Evolutionary conservation across 2,113 vertebrate genomes (phyloP).

Genomic region (crab-eating macaque (Macaca fascicularis)): DNA sequence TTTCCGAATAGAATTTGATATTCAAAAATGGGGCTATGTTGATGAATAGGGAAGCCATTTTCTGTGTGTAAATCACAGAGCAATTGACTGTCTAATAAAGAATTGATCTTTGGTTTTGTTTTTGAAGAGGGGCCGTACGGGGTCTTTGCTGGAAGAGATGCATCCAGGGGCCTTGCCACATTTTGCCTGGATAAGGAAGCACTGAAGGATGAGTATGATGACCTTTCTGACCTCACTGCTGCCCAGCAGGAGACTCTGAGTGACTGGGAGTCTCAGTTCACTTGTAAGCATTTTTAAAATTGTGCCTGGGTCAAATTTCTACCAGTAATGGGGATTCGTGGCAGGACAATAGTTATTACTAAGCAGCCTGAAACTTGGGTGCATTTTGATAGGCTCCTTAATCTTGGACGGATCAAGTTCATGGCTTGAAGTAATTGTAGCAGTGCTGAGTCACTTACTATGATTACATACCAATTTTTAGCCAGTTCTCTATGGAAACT

Average conservation of each 20-base stretch:
- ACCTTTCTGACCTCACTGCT: constrained; percentile 94
- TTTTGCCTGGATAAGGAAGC: constrained; percentile 97
- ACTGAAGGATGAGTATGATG: constrained; percentile 93
- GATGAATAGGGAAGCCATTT: constrained; percentile 31
- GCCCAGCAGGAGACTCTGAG: constrained; percentile 93
- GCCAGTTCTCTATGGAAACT: constrained; percentile 25
- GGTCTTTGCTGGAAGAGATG: constrained; percentile 96
- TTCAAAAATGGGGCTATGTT: neutral
- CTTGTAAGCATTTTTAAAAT: constrained; percentile 86
- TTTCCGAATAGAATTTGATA: constrained; percentile 26
- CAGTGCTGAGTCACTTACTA: constrained; percentile 71
- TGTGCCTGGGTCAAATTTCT: constrained; percentile 62
- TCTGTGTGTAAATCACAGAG: neutral
- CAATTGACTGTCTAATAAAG: constrained; percentile 49
- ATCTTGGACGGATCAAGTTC: constrained; percentile 51
- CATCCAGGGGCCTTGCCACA: constrained; percentile 96
- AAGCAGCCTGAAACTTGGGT: constrained; percentile 53
- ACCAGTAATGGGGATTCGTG: constrained; percentile 13
- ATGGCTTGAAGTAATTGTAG: constrained; percentile 44
- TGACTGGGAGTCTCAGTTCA: constrained; percentile 98
- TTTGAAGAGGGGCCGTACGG: constrained; percentile 95
- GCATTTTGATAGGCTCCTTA: constrained; percentile 61
- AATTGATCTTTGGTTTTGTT: constrained; percentile 66
- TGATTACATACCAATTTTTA: constrained; percentile 42
- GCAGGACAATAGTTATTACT: constrained; percentile 51